Conservation (phyloP, 2,113 vertebrate species). For the Suricata suricatta region DNA sequence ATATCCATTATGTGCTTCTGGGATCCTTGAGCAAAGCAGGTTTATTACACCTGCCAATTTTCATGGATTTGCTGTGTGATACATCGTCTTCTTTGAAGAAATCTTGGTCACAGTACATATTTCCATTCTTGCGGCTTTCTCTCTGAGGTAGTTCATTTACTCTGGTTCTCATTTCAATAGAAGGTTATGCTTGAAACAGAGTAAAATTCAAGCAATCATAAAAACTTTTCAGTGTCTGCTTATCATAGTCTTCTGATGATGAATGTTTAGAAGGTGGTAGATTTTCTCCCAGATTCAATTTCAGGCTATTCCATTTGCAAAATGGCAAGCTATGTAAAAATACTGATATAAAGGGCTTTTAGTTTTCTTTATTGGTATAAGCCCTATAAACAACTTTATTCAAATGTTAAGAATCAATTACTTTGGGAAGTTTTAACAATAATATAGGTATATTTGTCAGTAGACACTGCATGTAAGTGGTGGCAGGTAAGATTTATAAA, state of each 20-base stretch:
- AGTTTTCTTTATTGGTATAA: not conserved
- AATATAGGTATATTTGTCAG: not conserved
- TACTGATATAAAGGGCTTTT: not conserved
- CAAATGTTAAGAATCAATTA: not conserved
- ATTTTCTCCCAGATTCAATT: not conserved
- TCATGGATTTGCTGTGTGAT: slow-evolving; percentile 47
- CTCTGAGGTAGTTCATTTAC: not conserved
- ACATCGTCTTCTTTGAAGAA: not conserved
- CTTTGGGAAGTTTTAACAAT: slow-evolving; percentile 8
- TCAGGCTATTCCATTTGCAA: not conserved
- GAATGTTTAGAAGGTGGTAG: not conserved
- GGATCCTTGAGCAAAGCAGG: slow-evolving; percentile 39
- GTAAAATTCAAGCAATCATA: not conserved
- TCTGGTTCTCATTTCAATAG: not conserved
- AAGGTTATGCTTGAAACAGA: not conserved
- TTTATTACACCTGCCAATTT: slow-evolving; percentile 58
- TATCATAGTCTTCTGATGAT: not conserved
- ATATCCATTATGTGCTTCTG: slow-evolving; percentile 43
- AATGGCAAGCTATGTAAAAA: not conserved
- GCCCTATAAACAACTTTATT: not conserved
- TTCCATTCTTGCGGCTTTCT: not conserved
- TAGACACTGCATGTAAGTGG: not conserved
- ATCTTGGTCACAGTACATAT: not conserved
- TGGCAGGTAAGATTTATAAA: not conserved
- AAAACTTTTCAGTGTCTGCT: not conserved